phyloP scores from a whole-genome alignment of 2,888 invertebrate species.

The Geotrupes spiniger region DNA sequence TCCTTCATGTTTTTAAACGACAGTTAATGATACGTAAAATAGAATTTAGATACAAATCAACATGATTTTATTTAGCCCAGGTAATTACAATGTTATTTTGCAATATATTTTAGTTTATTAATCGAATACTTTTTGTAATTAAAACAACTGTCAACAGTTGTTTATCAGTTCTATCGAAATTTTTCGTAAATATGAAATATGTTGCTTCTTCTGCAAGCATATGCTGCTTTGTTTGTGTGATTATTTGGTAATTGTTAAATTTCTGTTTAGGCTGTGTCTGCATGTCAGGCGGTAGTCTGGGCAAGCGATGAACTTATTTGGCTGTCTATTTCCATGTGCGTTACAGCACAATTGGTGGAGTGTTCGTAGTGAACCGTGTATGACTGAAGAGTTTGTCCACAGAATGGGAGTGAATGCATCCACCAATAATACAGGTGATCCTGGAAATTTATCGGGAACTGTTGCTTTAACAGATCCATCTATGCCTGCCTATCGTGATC shows the following conservation, averaged over 20 bases:
- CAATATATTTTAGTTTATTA: background rate
- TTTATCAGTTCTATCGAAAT: conserved; percentile 11
- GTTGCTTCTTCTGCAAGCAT: no score
- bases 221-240: no score
- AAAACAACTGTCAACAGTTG: conserved; percentile 24
- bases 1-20: conserved; percentile 24
- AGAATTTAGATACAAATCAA: conserved; percentile 27
- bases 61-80: conserved; percentile 47
- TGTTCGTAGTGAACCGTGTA: conserved; percentile 45
- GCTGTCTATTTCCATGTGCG: conserved; percentile 59
- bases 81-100: conserved; percentile 32
- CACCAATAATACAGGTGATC: conserved; percentile 41
- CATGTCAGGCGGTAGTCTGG: conserved; percentile 56
- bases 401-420: conserved; percentile 52
- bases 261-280: conserved; percentile 43
- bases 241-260: background rate
- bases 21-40: conserved; percentile 27
- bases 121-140: conserved; percentile 2
- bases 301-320: conserved; percentile 59
- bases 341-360: conserved; percentile 56
- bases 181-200: conserved; percentile 1
- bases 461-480: conserved; percentile 37
- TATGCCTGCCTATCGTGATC: conserved; percentile 41
- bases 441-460: conserved; percentile 34
- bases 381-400: conserved; percentile 48